Evolutionary conservation across 2,797 vertebrate genomes (phyloP), one percentile per base, ranked within the genome.

Genomic region (Hafferia zeledoni): DNA sequence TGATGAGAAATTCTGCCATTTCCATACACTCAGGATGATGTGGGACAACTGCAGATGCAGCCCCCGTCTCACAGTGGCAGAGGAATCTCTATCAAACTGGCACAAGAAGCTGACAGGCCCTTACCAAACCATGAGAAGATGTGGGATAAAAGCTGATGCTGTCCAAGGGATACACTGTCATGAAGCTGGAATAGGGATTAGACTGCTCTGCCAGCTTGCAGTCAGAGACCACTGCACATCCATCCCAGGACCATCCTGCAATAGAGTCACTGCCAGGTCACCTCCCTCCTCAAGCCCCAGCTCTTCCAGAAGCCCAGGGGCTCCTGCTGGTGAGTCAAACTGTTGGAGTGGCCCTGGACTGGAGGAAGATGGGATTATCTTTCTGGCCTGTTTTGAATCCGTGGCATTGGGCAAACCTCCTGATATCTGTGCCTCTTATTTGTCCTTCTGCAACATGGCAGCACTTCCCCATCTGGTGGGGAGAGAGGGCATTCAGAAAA

Each of bases 221-320:
- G 30, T 31, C 52, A 53, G 52, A 53, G 52, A 10, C 17, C 52
- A 12, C 17, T 19, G 18, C 52, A 53, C 52, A 53, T 11, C 52
- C 52, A 19, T 19, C 52, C 52, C 52, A 53, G 47, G 47, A 49
- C 23, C 24, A 25, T 24, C 24, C 47, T 25, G 23, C 23, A 49
- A 25, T 2, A 53, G 2, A 60, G 16, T 8, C 0, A 0, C 63
- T 83, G 47, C 15, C 43, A 61, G 2, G 2, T 50, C 37, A 37
- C 11, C 52, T 33, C 44, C 18, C 18, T 53, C 57, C 28, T 49
- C 28, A 65, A 39, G 43, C 60, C 17, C 9, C 17, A 49, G 28
- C 6, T 65, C 64, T 52, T 49, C 6, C 11, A 71, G 46, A 24
- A 44, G 35, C 16, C 63, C 28, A 15, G 12, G 24, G 28, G 25